Conservation (phyloP, 2,797 vertebrate genomes). For the Melanotaenia pygmaea region DNA sequence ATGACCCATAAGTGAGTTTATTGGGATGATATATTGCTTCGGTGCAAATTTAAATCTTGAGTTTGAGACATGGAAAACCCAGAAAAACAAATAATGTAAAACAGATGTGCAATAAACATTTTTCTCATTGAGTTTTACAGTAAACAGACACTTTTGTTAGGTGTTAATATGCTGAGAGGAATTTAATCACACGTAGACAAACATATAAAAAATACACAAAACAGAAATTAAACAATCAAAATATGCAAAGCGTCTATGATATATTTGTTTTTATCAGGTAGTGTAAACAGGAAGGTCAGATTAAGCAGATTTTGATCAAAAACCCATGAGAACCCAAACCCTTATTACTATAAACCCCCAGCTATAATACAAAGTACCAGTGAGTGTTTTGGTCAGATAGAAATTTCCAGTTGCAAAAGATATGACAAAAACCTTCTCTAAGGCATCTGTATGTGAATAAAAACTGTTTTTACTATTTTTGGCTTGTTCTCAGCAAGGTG, state of each 20-base stretch:
- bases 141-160: not conserved
- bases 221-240: slow-evolving; percentile 15
- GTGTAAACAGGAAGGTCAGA: slow-evolving; percentile 11
- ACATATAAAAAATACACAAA: not conserved
- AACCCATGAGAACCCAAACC: not conserved
- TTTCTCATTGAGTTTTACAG: not conserved
- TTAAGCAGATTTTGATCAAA: slow-evolving; percentile 6
- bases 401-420: slow-evolving; percentile 5
- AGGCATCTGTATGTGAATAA: slow-evolving; percentile 22
- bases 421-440: no score
- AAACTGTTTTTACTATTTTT: not conserved
- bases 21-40: slow-evolving; percentile 36
- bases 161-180: not conserved
- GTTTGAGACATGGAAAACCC: slow-evolving; percentile 3
- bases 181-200: not conserved
- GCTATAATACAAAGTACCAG: not conserved
- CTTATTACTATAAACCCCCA: no score
- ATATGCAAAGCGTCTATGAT: not conserved
- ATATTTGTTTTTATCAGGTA: not conserved
- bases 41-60: not conserved
- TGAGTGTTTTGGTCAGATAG: not conserved
- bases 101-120: not conserved
- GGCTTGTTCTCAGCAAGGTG: slow-evolving; percentile 1
- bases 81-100: slow-evolving; percentile 8
- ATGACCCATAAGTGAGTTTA: slow-evolving; percentile 17